Percentiles rank a stretch among this genome's conserved stretches.
These are phyloP conservation scores for Leptopilina myrica DNA, from an alignment of 2,888 invertebrate species.

Conservation along the genomic window DNA sequence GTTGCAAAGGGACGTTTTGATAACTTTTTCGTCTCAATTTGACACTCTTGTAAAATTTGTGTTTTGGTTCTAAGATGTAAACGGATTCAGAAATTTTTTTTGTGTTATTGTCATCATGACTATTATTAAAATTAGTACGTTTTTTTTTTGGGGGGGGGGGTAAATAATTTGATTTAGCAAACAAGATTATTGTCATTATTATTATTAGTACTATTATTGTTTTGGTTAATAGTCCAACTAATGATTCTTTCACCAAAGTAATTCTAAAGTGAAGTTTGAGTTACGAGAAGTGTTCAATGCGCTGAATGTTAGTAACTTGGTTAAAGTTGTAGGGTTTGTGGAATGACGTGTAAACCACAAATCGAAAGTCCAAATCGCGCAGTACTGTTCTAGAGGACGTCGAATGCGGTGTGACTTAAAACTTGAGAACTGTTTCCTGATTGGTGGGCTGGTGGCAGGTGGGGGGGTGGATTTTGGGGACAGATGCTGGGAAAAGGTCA, in stretches of 20 bases:
- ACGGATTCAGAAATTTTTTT: no score
- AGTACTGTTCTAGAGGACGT: slow-evolving; percentile 50
- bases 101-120: no score
- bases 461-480: slow-evolving; percentile 73
- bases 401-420: slow-evolving; percentile 58
- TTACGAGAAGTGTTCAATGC: slow-evolving; percentile 11
- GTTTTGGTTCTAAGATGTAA: no score
- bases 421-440: slow-evolving; percentile 58
- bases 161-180: no score
- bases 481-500: slow-evolving; percentile 64
- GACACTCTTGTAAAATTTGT: no score
- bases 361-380: slow-evolving; percentile 55
- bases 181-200: no score
- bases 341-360: slow-evolving; percentile 45
- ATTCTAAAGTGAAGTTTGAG: background rate
- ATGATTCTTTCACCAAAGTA: slow-evolving; percentile 4
- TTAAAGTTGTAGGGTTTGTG: slow-evolving; percentile 22
- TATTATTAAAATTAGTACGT: no score
- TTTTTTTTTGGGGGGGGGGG: no score
- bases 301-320: slow-evolving; percentile 11
- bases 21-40: no score
- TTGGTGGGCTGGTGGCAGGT: slow-evolving; percentile 71
- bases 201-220: background rate
- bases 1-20: no score
- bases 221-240: background rate